Percentiles rank a stretch among this genome's conserved stretches.
Evolutionary conservation across 1,140 invertebrate genomes (phyloP).

Genomic region (Hypothenemus hampei): DNA sequence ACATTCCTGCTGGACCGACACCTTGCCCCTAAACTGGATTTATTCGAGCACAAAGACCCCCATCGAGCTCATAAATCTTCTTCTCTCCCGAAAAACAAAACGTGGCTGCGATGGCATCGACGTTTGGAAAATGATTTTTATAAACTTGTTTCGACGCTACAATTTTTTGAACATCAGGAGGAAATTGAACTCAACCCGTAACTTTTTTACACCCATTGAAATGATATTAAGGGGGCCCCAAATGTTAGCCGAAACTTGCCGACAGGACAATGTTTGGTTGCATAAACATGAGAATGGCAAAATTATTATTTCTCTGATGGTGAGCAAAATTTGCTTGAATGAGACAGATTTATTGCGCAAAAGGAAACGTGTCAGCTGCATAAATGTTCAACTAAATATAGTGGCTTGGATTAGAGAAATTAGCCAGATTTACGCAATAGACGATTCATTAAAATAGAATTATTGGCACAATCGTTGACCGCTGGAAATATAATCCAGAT

Average conservation of each 20-base stretch:
- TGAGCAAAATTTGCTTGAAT: slow-evolving; percentile 20
- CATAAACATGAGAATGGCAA: slow-evolving; percentile 23
- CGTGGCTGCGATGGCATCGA: slow-evolving; percentile 15
- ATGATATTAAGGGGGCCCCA: too few species aligned
- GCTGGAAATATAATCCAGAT: too few species aligned
- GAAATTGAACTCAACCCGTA: background rate
- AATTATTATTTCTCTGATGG: slow-evolving; percentile 10
- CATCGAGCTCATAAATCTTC: slow-evolving; percentile 18
- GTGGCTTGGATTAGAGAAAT: slow-evolving; percentile 14
- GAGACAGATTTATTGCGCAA: slow-evolving; percentile 20
- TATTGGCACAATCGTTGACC: too few species aligned
- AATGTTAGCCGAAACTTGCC: too few species aligned
- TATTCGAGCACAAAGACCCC: slow-evolving; percentile 9
- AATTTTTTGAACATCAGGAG: slow-evolving; percentile 11
- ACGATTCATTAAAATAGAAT: too few species aligned
- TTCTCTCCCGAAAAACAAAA: slow-evolving; percentile 23
- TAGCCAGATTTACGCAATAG: too few species aligned
- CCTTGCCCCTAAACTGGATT: slow-evolving; percentile 20
- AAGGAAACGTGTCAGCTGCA: slow-evolving; percentile 23
- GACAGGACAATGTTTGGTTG: too few species aligned
- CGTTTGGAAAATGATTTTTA: slow-evolving; percentile 23
- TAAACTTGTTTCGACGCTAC: slow-evolving; percentile 17
- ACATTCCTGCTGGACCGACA: background rate
- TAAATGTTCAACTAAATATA: slow-evolving; percentile 7
- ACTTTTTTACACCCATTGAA: too few species aligned